A percentile compares a stretch with the other conserved stretches of the same genome.
These are phyloP conservation scores for Drosophila peninsularis DNA, from an alignment of 2,888 invertebrate genomes.

Conservation along the genomic window DNA sequence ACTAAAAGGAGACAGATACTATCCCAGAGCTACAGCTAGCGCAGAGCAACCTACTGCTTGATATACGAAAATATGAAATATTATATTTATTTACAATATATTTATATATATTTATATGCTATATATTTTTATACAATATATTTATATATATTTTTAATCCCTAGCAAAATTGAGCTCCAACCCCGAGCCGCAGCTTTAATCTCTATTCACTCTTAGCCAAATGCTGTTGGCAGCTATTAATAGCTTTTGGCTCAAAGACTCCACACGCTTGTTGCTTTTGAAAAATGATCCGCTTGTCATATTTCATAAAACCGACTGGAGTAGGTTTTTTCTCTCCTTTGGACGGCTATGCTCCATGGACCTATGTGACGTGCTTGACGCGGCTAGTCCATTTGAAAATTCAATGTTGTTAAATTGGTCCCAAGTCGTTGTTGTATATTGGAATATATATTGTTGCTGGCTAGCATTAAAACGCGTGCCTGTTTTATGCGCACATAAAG, in stretches of 20 bases:
- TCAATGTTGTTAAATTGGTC: slow-evolving; percentile 36
- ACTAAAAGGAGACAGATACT: too few species aligned
- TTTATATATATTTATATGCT: too few species aligned
- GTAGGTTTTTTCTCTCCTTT: background rate
- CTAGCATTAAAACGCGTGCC: slow-evolving; percentile 43
- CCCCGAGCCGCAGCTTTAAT: too few species aligned
- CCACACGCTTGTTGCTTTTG: background rate
- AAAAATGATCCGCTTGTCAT: background rate
- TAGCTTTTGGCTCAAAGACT: background rate
- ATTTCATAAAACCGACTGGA: too few species aligned
- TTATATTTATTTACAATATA: too few species aligned
- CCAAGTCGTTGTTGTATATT: slow-evolving; percentile 14
- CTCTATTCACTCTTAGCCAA: background rate
- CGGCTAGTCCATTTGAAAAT: slow-evolving; percentile 20
- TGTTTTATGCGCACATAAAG: slow-evolving; percentile 44
- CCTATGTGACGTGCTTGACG: slow-evolving; percentile 10
- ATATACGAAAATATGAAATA: too few species aligned
- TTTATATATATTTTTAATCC: background rate
- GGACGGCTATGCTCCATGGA: background rate
- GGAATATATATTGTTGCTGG: slow-evolving; percentile 1
- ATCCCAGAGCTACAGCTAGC: too few species aligned
- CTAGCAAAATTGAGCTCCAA: too few species aligned
- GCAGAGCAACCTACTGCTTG: too few species aligned
- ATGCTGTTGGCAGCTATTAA: slow-evolving; percentile 1
- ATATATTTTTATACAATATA: background rate